These are phyloP conservation scores for Avahi laniger DNA, from an alignment of 2,797 vertebrate genomes.

Conservation along the genomic window DNA sequence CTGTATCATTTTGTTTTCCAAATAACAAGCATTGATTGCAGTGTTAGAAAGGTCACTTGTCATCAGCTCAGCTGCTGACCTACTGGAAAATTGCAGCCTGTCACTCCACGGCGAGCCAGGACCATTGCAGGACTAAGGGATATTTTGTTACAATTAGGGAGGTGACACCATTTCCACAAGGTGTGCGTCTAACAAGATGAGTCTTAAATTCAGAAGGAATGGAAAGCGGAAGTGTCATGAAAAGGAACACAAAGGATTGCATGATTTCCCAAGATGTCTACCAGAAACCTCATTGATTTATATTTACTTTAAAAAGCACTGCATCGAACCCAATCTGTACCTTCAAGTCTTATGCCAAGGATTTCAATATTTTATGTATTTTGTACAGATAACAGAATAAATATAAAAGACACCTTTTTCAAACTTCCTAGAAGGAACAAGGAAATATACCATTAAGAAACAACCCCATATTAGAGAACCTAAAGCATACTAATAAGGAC, in stretches of 20 bases:
- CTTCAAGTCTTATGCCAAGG: background rate
- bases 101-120: conserved; percentile 10
- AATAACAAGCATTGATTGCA: conserved; percentile 73
- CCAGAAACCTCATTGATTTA: background rate
- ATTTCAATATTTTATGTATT: background rate
- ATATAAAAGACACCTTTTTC: conserved; percentile 32
- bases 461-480: background rate
- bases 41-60: conserved; percentile 69
- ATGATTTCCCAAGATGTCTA: background rate
- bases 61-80: conserved; percentile 58
- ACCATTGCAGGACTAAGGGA: background rate
- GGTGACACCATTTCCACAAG: conserved; percentile 2
- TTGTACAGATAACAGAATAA: conserved; percentile 13
- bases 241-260: background rate
- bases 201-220: background rate
- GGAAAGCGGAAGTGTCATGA: background rate
- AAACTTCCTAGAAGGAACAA: background rate
- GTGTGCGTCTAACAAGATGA: background rate
- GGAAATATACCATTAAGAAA: background rate
- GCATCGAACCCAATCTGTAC: background rate
- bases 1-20: conserved; percentile 74
- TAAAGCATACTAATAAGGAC: background rate
- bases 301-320: background rate
- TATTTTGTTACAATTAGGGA: background rate
- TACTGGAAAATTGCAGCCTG: conserved; percentile 69